A percentile compares a stretch with the other conserved stretches of the same genome.
phyloP scores from a whole-genome alignment of 2,888 invertebrate genomes.

The Sphaerophoria taeniata region DNA sequence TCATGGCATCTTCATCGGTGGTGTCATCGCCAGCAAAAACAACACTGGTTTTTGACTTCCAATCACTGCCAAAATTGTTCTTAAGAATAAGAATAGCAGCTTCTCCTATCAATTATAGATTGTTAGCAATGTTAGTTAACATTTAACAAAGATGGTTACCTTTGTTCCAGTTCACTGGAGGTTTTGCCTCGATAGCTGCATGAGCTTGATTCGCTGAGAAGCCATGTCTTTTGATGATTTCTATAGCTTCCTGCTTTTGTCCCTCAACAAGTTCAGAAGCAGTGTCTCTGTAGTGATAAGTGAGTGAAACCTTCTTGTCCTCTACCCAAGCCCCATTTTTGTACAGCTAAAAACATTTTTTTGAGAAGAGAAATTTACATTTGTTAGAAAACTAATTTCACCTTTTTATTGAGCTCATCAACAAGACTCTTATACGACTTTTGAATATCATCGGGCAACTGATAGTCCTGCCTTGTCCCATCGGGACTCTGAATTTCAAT shows the following conservation, averaged over 20 bases:
- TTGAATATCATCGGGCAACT: conserved; percentile 87
- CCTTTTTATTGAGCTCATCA: conserved; percentile 86
- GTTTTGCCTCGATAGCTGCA: conserved; percentile 90
- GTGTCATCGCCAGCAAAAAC: conserved; percentile 95
- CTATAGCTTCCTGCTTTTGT: conserved; percentile 85
- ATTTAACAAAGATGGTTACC: conserved; percentile 79
- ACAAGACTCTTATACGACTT: conserved; percentile 86
- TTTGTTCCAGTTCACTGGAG: conserved; percentile 91
- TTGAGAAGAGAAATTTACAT: background rate
- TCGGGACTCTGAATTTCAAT: conserved; percentile 89
- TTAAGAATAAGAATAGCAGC: conserved; percentile 89
- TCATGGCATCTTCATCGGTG: conserved; percentile 95
- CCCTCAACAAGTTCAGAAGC: conserved; percentile 84
- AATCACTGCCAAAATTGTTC: conserved; percentile 88
- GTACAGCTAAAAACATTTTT: conserved; percentile 56
- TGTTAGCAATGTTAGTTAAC: background rate
- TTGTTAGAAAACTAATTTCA: background rate
- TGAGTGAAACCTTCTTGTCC: conserved; percentile 88
- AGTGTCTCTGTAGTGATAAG: conserved; percentile 89
- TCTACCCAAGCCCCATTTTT: conserved; percentile 90
- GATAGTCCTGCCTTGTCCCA: conserved; percentile 88
- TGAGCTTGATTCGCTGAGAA: conserved; percentile 87
- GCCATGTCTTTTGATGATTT: conserved; percentile 86
- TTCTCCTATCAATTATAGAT: conserved; percentile 81
- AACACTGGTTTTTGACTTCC: conserved; percentile 88